Evolutionary conservation across 2,113 vertebrate genomes (phyloP).

Genomic region (Lagopus muta): DNA sequence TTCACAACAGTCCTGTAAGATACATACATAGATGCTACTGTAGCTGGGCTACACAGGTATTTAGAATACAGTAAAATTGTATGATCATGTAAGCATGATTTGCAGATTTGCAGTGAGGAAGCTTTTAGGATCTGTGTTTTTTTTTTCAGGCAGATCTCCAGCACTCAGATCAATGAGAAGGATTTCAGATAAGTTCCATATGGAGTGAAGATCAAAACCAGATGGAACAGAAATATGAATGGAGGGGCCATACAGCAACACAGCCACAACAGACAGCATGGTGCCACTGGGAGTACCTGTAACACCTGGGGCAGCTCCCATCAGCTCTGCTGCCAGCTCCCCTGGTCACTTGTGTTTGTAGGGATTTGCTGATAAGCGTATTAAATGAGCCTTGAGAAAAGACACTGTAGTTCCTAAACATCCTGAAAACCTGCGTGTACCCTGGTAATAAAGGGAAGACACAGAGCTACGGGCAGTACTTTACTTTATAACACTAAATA

Average conservation of each 20-base stretch:
- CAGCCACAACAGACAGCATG: background rate
- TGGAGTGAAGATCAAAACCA: constrained; percentile 43
- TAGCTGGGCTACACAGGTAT: background rate
- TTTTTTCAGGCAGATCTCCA: background rate
- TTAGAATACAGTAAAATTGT: background rate
- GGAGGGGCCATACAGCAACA: background rate
- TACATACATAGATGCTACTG: background rate
- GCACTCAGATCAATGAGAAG: background rate
- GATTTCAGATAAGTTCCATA: constrained; percentile 15
- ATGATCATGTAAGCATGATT: rapidly evolving
- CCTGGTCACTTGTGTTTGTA: background rate
- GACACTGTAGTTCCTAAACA: background rate
- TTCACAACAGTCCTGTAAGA: background rate
- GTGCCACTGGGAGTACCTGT: background rate
- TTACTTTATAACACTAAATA: background rate
- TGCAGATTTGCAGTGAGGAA: background rate
- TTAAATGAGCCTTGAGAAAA: background rate
- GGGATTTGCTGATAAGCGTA: background rate
- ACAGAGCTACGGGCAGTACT: background rate
- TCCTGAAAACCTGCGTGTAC: background rate
- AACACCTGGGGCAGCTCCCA: background rate
- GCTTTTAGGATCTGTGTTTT: too few relatives aligned
- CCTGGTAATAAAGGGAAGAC: background rate
- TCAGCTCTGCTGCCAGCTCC: background rate
- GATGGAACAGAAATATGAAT: constrained; percentile 24